Evolutionary conservation across 2,888 invertebrate species (phyloP), one percentile per base, ranked within the genome.

Genomic region (Macrostomum cliftonense): DNA sequence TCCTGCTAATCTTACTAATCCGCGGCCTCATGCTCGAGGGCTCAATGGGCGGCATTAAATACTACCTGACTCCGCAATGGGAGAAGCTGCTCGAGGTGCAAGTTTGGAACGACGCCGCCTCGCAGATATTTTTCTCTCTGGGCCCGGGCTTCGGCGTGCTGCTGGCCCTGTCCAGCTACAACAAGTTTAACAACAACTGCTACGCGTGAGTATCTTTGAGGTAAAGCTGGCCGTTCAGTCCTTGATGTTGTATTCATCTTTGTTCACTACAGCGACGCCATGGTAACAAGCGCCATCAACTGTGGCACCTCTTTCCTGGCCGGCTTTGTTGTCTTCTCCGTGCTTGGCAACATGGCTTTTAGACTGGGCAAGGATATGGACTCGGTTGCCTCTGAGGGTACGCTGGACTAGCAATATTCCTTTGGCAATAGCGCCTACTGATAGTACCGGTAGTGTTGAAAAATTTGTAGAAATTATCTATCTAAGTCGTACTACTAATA

Each of bases 101-200:
- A 82, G 84, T 86, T 11, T 88, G 88, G 88, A 82, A 85, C 50
- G 87, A 86, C 65, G 88, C 88, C 0, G 87, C 88, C 0, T 83
- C 86, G 1, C 88, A 88, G 71, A 86, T 87, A 59, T 88, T 88
- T 74, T 88, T 88, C 73, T 87, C 87, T 0, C 73, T 88, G 46
- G 88, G 88, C 14, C 88, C 88, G 0, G 88, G 87, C 1, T 88
- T 88, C 63, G 88, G 88, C 16, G 86, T 86, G 0, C 75, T 89
- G 1, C 71, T 89, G 46, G 88, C 88, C 0, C 73, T 88, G 12
- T 83, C 87, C 55, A 86, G 86, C 67, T 89, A 89, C 72, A 89
- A 88, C 72, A 86, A 86, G 68, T 86, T 87, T 70, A 80, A 85
- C 67, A 88, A 88, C 70, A 88, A 88, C 71, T 74, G 74, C 60